These are phyloP conservation scores for Semibalanus balanoides DNA, from an alignment of 1,140 invertebrate genomes.

Conservation along the genomic window DNA sequence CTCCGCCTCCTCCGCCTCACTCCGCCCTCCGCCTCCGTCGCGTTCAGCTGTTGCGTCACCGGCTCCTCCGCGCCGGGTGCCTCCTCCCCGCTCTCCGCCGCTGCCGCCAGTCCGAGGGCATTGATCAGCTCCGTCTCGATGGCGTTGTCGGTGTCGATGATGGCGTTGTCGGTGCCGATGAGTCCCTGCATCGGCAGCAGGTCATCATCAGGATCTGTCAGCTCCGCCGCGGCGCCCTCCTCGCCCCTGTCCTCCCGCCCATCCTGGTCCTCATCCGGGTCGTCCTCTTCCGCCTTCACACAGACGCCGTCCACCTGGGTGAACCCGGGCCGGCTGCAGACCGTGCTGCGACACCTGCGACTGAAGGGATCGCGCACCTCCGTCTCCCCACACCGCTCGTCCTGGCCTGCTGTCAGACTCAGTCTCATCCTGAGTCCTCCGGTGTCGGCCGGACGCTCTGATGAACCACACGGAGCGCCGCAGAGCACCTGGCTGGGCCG, in stretches of 20 bases:
- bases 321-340: background rate
- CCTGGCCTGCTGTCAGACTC: background rate
- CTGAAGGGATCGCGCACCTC: background rate
- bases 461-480: background rate
- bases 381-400: background rate
- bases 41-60: no score
- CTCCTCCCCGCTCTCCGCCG: no score
- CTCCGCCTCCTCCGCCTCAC: background rate
- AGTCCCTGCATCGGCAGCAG: no score
- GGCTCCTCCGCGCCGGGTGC: no score
- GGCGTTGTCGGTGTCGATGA: no score
- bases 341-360: background rate
- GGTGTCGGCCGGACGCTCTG: background rate
- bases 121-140: no score
- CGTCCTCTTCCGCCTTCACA: background rate
- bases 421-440: background rate
- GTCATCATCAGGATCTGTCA: no score
- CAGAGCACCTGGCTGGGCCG: background rate
- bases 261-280: background rate
- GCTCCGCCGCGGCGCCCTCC: no score
- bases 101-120: no score
- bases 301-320: background rate
- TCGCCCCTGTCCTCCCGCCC: background rate
- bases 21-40: no score
- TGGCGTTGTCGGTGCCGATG: no score